Evolutionary conservation across 2,888 invertebrate genomes (phyloP).

Genomic region (Polia nebulosa): DNA sequence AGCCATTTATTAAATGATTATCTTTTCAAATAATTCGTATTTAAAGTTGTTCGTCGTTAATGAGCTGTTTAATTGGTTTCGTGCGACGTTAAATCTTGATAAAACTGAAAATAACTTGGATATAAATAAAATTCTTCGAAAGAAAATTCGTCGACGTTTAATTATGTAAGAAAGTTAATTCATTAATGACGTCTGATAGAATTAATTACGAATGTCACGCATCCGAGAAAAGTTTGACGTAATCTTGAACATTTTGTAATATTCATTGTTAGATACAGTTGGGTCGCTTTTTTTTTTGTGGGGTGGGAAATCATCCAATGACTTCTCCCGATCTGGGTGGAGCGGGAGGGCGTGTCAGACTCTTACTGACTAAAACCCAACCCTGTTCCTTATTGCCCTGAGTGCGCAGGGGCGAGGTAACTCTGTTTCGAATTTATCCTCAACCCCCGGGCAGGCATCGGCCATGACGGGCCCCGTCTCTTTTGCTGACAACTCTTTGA

Average conservation of each 20-base stretch:
- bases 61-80: constrained; percentile 36
- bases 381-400: too few species aligned
- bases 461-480: too few species aligned
- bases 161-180: constrained; percentile 7
- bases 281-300: too few species aligned
- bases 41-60: constrained; percentile 28
- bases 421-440: too few species aligned
- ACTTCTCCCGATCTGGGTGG: too few species aligned
- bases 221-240: neutral
- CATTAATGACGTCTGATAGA: neutral
- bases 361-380: too few species aligned
- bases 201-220: neutral
- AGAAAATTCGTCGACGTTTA: constrained; percentile 18
- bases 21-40: constrained; percentile 18
- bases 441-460: too few species aligned
- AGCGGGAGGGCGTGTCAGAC: too few species aligned
- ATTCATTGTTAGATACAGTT: neutral
- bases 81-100: constrained; percentile 28
- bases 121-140: constrained; percentile 25
- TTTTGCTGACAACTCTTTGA: too few species aligned
- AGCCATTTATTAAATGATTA: neutral
- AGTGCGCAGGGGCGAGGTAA: too few species aligned
- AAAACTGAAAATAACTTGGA: constrained; percentile 13
- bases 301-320: too few species aligned
- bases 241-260: neutral